Percentiles rank a stretch among this genome's conserved stretches.
Conservation (phyloP, 2,888 invertebrate species). For the Bedellia somnulentella region DNA sequence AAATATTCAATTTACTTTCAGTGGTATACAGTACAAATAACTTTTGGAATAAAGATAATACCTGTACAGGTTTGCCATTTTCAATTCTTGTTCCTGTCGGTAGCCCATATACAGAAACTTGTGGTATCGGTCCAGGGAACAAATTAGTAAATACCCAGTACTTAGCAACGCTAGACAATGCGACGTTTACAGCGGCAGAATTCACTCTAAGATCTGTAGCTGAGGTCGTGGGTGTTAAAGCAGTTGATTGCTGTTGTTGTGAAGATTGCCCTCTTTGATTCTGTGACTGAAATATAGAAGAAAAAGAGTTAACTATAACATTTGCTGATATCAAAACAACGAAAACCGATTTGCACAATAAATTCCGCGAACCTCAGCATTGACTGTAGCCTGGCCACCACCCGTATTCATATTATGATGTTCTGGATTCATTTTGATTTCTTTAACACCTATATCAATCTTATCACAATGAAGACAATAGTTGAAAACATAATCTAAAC, state of each 20-base stretch:
- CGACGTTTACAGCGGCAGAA: constrained; percentile 68
- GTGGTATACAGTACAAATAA: too few relatives aligned
- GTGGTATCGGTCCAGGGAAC: constrained; percentile 74
- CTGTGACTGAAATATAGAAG: constrained; percentile 31
- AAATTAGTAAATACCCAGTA: constrained; percentile 84
- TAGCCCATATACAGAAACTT: constrained; percentile 72
- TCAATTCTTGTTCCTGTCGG: constrained; percentile 64
- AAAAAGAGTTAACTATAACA: constrained; percentile 16
- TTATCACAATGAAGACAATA: constrained; percentile 28
- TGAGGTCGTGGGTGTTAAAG: constrained; percentile 53
- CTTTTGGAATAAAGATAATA: too few relatives aligned
- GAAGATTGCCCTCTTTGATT: constrained; percentile 32
- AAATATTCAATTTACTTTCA: too few relatives aligned
- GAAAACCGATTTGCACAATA: constrained; percentile 14
- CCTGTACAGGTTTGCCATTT: constrained; percentile 65
- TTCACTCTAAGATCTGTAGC: constrained; percentile 66
- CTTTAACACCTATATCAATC: constrained; percentile 19
- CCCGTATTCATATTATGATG: constrained; percentile 62
- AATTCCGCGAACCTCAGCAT: constrained; percentile 50
- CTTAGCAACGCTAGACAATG: constrained; percentile 76
- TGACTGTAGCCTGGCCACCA: constrained; percentile 60
- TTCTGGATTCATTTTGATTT: constrained; percentile 52
- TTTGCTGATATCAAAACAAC: constrained; percentile 17
- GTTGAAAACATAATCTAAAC: constrained; percentile 44
- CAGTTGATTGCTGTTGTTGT: constrained; percentile 34